These are phyloP conservation scores for Calyptomena viridis DNA, from an alignment of 2,113 vertebrate genomes.

Conservation along the genomic window DNA sequence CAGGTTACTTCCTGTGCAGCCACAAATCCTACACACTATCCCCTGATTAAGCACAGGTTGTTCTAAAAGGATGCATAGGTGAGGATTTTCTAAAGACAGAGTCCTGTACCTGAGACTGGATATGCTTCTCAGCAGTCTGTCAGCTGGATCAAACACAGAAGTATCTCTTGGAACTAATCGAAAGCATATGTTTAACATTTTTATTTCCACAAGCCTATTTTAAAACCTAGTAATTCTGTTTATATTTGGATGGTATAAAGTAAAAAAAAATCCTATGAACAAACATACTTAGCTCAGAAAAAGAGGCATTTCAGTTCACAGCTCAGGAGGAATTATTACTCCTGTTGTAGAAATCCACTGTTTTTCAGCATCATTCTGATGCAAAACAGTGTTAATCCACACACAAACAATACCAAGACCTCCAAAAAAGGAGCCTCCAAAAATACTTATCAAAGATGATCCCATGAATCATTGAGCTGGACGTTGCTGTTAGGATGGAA, in stretches of 20 bases:
- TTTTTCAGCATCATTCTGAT: not conserved
- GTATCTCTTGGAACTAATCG: not conserved
- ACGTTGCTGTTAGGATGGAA: not conserved
- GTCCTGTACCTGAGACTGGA: not conserved
- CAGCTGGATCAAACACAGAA: not conserved
- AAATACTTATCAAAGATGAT: not conserved
- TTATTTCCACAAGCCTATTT: not conserved
- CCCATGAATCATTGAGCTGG: not conserved
- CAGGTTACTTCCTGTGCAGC: not conserved
- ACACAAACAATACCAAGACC: not conserved
- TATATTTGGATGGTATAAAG: not conserved
- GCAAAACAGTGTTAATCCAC: not conserved
- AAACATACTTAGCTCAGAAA: not conserved
- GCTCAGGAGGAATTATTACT: not conserved
- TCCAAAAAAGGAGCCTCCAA: not conserved
- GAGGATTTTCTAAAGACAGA: not conserved
- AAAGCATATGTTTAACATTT: not conserved
- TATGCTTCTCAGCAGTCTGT: not conserved
- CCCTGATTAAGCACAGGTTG: not conserved
- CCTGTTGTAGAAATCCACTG: not conserved
- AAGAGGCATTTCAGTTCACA: not conserved
- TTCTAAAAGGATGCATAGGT: not conserved
- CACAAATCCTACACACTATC: not conserved
- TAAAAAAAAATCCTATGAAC: not conserved
- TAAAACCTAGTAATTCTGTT: not conserved